Conservation (phyloP, 1,140 invertebrate genomes). For the Cydia splendana region DNA sequence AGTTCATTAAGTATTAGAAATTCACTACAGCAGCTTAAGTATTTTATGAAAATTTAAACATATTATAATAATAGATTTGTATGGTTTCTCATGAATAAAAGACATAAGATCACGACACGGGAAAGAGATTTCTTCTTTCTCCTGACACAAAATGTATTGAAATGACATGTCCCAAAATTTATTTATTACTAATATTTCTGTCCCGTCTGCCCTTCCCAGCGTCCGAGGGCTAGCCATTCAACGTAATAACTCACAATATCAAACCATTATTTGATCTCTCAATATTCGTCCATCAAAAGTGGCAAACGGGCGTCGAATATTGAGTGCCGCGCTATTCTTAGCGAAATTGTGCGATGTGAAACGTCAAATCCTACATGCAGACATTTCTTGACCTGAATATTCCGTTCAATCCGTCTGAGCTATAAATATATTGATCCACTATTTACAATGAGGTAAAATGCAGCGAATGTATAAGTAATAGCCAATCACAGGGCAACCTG, state of each 20-base stretch:
- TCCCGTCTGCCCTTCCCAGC: neutral
- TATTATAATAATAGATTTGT: no score
- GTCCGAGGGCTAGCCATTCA: neutral
- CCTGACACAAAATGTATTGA: no score
- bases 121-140: no score
- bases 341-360: slow-evolving; percentile 30
- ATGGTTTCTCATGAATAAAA: no score
- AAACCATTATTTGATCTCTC: slow-evolving; percentile 9
- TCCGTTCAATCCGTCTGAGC: slow-evolving; percentile 29
- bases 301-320: slow-evolving; percentile 14
- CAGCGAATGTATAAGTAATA: slow-evolving; percentile 32
- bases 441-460: slow-evolving; percentile 33
- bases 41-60: no score
- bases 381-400: slow-evolving; percentile 32
- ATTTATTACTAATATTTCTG: no score
- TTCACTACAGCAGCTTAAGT: no score
- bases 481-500: slow-evolving; percentile 10
- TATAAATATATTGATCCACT: slow-evolving; percentile 33
- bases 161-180: no score
- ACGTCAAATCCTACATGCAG: slow-evolving; percentile 33
- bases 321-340: slow-evolving; percentile 27
- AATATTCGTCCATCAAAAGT: slow-evolving; percentile 20
- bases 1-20: no score
- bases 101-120: no score
- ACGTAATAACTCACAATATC: slow-evolving; percentile 1